Base-by-base conservation (phyloP, 2,797 vertebrate genomes). In the Mycteria americana region DNA sequence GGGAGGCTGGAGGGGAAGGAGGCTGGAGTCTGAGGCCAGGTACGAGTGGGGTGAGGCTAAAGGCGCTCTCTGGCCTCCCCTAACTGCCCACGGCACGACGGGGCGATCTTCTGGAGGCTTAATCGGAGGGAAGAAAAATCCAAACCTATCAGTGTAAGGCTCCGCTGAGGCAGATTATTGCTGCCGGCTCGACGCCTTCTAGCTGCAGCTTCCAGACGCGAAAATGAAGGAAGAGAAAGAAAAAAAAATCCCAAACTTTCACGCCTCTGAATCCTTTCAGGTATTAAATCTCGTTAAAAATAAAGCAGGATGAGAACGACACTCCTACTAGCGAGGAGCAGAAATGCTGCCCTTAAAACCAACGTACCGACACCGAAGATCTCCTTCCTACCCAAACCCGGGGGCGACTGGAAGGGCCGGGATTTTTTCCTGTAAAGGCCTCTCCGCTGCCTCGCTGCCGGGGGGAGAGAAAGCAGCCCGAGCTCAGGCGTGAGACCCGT, bases 121-220 rank as follows among this genome's bases (percentile, higher is more conserved):
- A 33, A 73, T 62, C 54, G 24, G 59, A 72, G 54, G 69, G 50
- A 78, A 62, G 50, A 48, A 92, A 89, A 69, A 69, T 72, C 33
- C 76, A 92, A 75, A 84, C 27, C 65, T 91, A 68, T 92, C 88
- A 64, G 37, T 9, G 65, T 67, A 64, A 93, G 45, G 62, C 70
- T 87, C 92, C 67, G 19, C 41, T 85, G 35, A 82, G 60, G 56
- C n/a, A 59, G 48, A 21, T 89, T 89, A 48, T 31, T 91, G 77
- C 74, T 87, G 56, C 72, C 14, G 57, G 54, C 91, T 91, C 68
- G 86, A 91, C 15, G 39, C 88, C 90, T 95, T 95, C 83, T 92
- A 46, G 60, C 37, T 89, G 70, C 74, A 56, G 92, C 56, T 87
- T 76, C 13, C 9, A 92, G 67, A 87, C 0, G 4, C 7, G 6